A percentile compares a stretch with the other conserved stretches of the same genome.
phyloP scores from a whole-genome alignment of 1,140 invertebrate genomes.

The Euura saliciscinereae region DNA sequence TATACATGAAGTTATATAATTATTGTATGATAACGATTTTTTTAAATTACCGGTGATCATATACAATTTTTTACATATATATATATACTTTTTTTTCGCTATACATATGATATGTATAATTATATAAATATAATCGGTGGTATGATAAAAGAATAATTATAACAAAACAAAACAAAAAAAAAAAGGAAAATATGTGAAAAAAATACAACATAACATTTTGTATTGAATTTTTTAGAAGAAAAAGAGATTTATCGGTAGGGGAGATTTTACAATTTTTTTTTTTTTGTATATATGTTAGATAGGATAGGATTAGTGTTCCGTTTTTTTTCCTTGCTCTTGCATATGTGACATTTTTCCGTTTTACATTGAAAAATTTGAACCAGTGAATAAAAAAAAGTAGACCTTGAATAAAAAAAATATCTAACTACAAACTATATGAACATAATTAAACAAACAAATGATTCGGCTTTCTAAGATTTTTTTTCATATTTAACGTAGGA shows the following conservation, averaged over 20 bases:
- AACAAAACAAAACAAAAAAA: background rate
- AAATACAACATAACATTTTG: background rate
- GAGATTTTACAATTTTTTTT: too few relatives aligned
- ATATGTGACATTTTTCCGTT: too few relatives aligned
- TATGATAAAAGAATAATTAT: background rate
- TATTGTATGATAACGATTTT: background rate
- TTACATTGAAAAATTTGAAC: too few relatives aligned
- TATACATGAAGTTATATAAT: background rate
- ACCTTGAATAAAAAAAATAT: too few relatives aligned
- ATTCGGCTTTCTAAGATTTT: too few relatives aligned
- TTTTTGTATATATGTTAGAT: too few relatives aligned
- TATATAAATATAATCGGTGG: background rate
- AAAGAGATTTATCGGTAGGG: slow-evolving; percentile 1
- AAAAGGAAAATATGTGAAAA: background rate
- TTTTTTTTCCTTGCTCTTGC: too few relatives aligned
- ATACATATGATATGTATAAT: background rate
- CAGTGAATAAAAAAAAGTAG: too few relatives aligned
- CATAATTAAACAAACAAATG: too few relatives aligned
- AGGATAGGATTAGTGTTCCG: too few relatives aligned
- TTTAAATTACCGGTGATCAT: background rate
- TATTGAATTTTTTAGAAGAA: background rate
- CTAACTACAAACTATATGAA: too few relatives aligned
- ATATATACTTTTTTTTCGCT: background rate
- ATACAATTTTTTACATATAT: background rate
- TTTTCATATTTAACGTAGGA: too few relatives aligned